Evolutionary conservation across 2,113 vertebrate genomes (phyloP).

Genomic region (Elephas maximus): DNA sequence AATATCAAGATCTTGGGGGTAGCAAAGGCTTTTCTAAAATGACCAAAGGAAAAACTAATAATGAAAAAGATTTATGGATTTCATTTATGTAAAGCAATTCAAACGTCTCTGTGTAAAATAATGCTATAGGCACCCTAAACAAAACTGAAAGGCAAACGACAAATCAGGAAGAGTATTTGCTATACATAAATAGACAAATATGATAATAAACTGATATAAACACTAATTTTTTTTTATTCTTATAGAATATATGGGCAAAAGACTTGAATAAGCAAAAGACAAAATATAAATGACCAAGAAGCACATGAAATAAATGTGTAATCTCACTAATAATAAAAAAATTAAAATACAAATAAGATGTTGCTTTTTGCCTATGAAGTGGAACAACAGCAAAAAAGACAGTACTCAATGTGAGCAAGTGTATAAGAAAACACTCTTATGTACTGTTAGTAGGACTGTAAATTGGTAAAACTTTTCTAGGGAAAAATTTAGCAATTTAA

Average conservation of each 20-base stretch:
- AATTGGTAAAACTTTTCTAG: too few relatives aligned
- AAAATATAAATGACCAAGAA: neutral
- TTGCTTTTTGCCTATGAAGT: neutral
- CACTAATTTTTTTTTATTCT: neutral
- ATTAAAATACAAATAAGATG: neutral
- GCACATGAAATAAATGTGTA: too few relatives aligned
- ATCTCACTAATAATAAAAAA: neutral
- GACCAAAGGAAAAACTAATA: neutral
- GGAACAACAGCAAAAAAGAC: neutral
- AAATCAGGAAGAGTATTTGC: neutral
- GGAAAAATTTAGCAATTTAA: neutral
- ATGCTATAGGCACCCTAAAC: neutral
- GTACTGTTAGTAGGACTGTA: neutral
- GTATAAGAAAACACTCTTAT: neutral
- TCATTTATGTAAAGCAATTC: conserved; percentile 1
- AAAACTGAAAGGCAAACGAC: neutral
- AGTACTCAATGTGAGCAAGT: neutral
- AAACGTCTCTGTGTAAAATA: neutral
- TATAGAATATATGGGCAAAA: neutral
- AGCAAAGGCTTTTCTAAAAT: neutral
- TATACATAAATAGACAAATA: neutral
- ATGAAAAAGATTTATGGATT: neutral
- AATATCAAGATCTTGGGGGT: neutral
- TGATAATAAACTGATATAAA: neutral
- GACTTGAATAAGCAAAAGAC: neutral